Evolutionary conservation across 1,140 invertebrate species (phyloP).

Genomic region (Steinernema khuongi): DNA sequence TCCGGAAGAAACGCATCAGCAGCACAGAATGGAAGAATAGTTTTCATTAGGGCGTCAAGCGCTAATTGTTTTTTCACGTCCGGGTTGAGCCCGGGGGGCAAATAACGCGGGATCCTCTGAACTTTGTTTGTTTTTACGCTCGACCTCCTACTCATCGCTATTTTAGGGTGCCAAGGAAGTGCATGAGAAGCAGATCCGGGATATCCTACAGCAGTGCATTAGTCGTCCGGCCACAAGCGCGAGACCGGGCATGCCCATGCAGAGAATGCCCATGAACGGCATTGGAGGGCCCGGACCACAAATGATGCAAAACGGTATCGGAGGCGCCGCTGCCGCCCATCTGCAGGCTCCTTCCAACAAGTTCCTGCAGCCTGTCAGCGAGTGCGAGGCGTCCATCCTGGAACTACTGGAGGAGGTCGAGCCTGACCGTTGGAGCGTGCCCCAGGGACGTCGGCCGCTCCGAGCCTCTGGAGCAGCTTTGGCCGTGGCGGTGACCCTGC

Average conservation of each 20-base stretch:
- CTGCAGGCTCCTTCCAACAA: conserved; percentile 54
- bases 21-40: neutral
- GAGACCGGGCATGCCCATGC: conserved; percentile 55
- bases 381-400: conserved; percentile 89
- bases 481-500: conserved; percentile 87
- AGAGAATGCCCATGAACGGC: conserved; percentile 27
- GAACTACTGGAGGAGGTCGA: conserved; percentile 92
- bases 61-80: conserved; percentile 2
- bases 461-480: conserved; percentile 90
- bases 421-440: conserved; percentile 90
- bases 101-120: no score
- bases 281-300: conserved; percentile 56
- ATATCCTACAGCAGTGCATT: conserved; percentile 53
- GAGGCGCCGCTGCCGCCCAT: conserved; percentile 61
- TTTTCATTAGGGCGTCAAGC: conserved; percentile 14
- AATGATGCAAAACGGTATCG: conserved; percentile 64
- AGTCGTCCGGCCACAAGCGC: conserved; percentile 40
- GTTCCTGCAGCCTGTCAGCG: conserved; percentile 79
- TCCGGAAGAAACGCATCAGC: neutral
- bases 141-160: neutral
- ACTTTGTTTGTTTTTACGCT: neutral
- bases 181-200: conserved; percentile 87
- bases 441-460: conserved; percentile 84
- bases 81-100: no score
- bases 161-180: conserved; percentile 89